Evolutionary conservation across 2,797 vertebrate genomes (phyloP).

Genomic region (Acanthurus leucopareius): DNA sequence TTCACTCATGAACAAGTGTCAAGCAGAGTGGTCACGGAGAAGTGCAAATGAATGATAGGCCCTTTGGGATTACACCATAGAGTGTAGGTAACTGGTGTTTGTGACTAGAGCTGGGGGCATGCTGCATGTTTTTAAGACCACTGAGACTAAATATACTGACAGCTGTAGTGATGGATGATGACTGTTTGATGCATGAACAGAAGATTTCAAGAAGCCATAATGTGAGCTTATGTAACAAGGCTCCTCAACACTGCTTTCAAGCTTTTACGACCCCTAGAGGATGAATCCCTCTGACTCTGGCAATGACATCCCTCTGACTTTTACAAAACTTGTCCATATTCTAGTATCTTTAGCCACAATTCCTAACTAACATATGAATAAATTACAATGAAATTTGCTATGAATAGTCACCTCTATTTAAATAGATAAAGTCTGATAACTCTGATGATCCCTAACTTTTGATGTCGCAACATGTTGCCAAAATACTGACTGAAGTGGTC

Average conservation of each 20-base stretch:
- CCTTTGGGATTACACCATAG: slow-evolving; percentile 33
- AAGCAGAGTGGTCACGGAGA: slow-evolving; percentile 14
- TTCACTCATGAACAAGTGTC: slow-evolving; percentile 34
- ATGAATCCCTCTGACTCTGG: neutral
- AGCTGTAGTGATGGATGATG: slow-evolving; percentile 49
- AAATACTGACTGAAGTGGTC: too few relatives aligned
- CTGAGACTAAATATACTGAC: slow-evolving; percentile 23
- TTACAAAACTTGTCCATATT: neutral
- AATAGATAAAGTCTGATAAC: too few relatives aligned
- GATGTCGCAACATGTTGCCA: too few relatives aligned
- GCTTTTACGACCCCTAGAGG: neutral
- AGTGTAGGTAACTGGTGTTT: slow-evolving; percentile 25
- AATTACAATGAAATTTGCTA: neutral
- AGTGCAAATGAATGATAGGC: slow-evolving; percentile 40
- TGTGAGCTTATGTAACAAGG: slow-evolving; percentile 22
- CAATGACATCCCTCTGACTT: neutral
- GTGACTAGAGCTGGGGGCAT: neutral
- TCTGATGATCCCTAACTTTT: too few relatives aligned
- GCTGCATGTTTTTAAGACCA: slow-evolving; percentile 9
- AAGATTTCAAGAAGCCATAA: slow-evolving; percentile 26
- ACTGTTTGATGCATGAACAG: slow-evolving; percentile 35
- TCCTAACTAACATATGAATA: neutral
- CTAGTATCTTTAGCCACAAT: neutral
- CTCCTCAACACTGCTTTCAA: neutral
- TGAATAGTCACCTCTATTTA: neutral